Base-by-base conservation (phyloP, 2,113 vertebrate species). In the Zonotrichia leucophrys region DNA sequence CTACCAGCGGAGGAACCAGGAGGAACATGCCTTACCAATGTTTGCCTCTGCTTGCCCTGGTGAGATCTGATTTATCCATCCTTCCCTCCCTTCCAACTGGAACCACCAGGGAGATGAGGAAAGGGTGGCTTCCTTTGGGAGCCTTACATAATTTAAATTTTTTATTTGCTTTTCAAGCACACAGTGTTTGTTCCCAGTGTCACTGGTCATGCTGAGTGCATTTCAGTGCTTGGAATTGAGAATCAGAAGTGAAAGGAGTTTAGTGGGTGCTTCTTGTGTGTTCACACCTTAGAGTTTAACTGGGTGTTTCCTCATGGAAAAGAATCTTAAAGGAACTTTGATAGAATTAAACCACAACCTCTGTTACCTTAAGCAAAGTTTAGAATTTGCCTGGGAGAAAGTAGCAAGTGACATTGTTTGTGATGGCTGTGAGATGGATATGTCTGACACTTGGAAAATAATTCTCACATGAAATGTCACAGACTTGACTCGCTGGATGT, bases 1-100 rank as follows among this genome's bases (percentile, higher is more conserved):
- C 3, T 99, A 98, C 87, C 98, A 95, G 4, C 98, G 97, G 95
- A 98, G 98, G 96, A 98, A 98, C 79, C 98, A 99, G 63, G 98
- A 99, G 56, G 96, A 98, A 62, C 98, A 98, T 15, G 98, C 98
- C 22, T 94, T 99, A 92, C 99, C 99, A 27, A 99, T 99, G 99
- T 99, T 99, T 97, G 99, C 99, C 82, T 99, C 99, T 30, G 99
- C 99, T 58, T 99, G 99, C 92, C 99, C 99, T 78, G 99, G 99
- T 99, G 96, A 98, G 97, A 72, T 11, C 59, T 28, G 7, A 12
- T 69, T 41, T 53, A 27, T 74, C 27, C 62, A 81, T 33, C 73
- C 25, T 74, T 59, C 30, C 84, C 67, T 42, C 22, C 10, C 27
- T 53, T 41, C 39, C 47, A 2, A 42, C 49, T 60, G n/a, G 21